Base-by-base conservation (phyloP, 2,113 vertebrate species). In the Myotis lucifugus region DNA sequence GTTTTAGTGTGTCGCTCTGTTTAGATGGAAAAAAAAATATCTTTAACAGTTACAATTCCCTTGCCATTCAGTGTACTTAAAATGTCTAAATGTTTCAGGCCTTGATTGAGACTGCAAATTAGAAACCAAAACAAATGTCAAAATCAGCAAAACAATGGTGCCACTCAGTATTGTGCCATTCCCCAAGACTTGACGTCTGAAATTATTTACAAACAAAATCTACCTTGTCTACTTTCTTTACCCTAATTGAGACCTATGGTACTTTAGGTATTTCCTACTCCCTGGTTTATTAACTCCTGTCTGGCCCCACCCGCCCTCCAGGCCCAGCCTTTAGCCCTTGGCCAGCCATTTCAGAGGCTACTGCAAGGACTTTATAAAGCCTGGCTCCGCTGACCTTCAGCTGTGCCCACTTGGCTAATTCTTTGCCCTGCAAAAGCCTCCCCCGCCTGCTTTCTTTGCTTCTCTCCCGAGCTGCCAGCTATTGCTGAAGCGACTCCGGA, bases 61-160 rank as follows among this genome's bases (percentile, higher is more conserved):
- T 92, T 83, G 93, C 93, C 61, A 83, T 90, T 96, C 61, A 73
- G 23, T 76, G 54, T 91, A 89, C 32, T 95, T 95, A 88, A 96
- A 87, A 92, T 88, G 64, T 77, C 52, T 56, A 88, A 91, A 88
- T 83, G 56, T 85, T 93, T 84, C 82, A 52, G 59, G 69, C 85
- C 77, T 78, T 54, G 21, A 64, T 91, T n/a, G 42, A 84, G 69
- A 84, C 50, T 82, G 56, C 61, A 94, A 93, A 95, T 96, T 89
- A 93, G 73, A 90, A 95, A 93, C n/a, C 23, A 91, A 90, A 95
- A 88, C 88, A 95, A 95, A 85, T 91, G 64, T 83, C 92, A 91
- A 73, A 91, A 82, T n/a, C 85, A 72, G 48, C 64, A 90, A 81
- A 94, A 59, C 37, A 12, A 88, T 19, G 70, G 29, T 8, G 77